A percentile compares a stretch with the other conserved stretches of the same genome.
phyloP scores from a whole-genome alignment of 2,797 vertebrate genomes.

The Silurus lanzhouensis region DNA sequence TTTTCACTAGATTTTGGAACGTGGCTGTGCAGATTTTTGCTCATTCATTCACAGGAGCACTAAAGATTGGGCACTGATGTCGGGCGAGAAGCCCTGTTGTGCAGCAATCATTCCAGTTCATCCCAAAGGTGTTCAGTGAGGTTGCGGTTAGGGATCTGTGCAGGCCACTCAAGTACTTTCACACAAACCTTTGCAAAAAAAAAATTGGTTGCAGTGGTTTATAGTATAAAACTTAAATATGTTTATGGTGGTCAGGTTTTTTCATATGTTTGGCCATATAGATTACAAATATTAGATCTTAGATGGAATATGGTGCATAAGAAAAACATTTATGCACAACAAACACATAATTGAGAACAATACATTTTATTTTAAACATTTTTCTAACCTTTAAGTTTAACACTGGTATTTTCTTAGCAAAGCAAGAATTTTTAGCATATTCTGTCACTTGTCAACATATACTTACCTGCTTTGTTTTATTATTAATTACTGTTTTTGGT shows the following conservation, averaged over 20 bases:
- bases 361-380: too few relatives aligned
- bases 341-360: not conserved
- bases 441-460: conserved; percentile 5
- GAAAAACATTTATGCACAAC: not conserved
- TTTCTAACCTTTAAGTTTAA: not conserved
- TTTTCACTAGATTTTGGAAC: not conserved
- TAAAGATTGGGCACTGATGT: not conserved
- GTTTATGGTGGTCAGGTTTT: not conserved
- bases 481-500: conserved; percentile 27
- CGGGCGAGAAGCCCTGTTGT: not conserved
- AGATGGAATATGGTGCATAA: not conserved
- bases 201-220: not conserved
- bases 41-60: not conserved
- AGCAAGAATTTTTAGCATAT: not conserved
- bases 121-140: not conserved
- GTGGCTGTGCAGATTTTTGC: too few relatives aligned
- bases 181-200: not conserved
- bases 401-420: not conserved
- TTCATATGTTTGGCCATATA: not conserved
- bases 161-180: not conserved
- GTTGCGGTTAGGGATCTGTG: not conserved
- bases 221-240: not conserved
- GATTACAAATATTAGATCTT: not conserved
- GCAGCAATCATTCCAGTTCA: not conserved
- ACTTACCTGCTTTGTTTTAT: conserved; percentile 29